Evolutionary conservation across 2,797 vertebrate genomes (phyloP), one percentile per base, ranked within the genome.

Genomic region (Pantherophis vulpinus): DNA sequence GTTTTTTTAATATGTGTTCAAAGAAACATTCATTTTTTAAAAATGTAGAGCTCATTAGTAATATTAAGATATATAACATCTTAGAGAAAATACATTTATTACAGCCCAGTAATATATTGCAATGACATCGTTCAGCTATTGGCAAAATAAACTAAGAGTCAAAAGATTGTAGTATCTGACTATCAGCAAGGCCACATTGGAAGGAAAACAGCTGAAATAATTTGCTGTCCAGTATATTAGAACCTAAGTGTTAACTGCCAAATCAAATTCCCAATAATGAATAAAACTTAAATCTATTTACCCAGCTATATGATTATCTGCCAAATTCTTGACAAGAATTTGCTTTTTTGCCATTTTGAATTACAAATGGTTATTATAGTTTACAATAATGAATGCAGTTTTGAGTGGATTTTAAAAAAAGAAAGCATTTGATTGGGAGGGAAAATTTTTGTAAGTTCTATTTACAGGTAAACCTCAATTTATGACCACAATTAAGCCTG

Each of bases 1-100:
- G 87, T 0, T 91, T 95, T 94, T 83, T 55, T 10, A n/a, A 14
- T 66, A 32, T 63, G 93, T 74, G 87, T 93, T 95, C 74, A 92
- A 74, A 60, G n/a, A 94, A 95, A 11, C 87, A 42, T 94, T 96
- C 94, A 42, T 92, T 83, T 95, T 88, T 37, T 18, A 0, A 74
- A 42, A 95, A 92, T 79, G 32, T 66, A 91, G 91, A 51, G 59
- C n/a, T n/a, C 37, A 94, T 63, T 63, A 90, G 20, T 51, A 90
- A 60, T 0, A 0, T 51, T 90, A 5, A 4, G 20, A 89, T 93
- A 0, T 2, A 74, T 70, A 94, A 55, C 60, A 91, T 54, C 59
- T 92, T 87, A 55, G 63, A 89, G 91, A 95, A 6, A 25, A n/a
- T 1, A 0, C 54, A 27, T 94, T 94, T 90, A 88, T 89, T 86